phyloP scores from a whole-genome alignment of 1,140 invertebrate species.

The Drosophila ercepeae region DNA sequence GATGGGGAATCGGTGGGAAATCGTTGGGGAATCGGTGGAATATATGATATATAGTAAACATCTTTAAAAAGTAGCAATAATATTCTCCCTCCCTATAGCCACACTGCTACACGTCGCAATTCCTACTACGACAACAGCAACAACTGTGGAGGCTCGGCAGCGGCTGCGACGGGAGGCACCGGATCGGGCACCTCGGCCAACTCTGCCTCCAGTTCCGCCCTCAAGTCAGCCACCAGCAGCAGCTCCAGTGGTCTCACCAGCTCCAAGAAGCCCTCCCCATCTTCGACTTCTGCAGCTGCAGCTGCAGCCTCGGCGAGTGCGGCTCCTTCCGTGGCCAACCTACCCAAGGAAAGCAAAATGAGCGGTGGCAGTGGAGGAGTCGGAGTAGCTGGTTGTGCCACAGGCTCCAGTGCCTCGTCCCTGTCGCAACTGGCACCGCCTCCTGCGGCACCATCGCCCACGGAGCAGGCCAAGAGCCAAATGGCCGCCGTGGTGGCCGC shows the following conservation, averaged over 20 bases:
- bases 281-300: constrained; percentile 15
- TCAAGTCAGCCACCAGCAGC: constrained; percentile 15
- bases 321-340: constrained; percentile 27
- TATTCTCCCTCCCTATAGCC: constrained; percentile 20
- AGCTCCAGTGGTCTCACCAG: constrained; percentile 29
- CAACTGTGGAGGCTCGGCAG: constrained; percentile 30
- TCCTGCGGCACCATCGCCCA: constrained; percentile 64
- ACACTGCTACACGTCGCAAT: constrained; percentile 64
- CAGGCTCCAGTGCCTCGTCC: constrained; percentile 16
- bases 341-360: constrained; percentile 56
- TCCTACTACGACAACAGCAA: constrained; percentile 69
- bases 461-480: constrained; percentile 77
- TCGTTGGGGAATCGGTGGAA: too few species aligned
- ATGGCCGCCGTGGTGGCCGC: constrained; percentile 75
- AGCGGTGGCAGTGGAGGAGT: constrained; percentile 11
- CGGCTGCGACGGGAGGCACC: constrained; percentile 25
- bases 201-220: constrained; percentile 19
- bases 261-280: constrained; percentile 44
- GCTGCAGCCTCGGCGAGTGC: constrained; percentile 6
- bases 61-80: too few species aligned
- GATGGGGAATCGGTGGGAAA: too few species aligned
- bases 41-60: too few species aligned
- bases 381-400: constrained; percentile 25
- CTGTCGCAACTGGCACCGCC: constrained; percentile 41
- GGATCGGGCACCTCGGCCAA: constrained; percentile 14